Conservation (phyloP, 92 coral and sea anemone genomes). For the Parazoanthus atlanticus region DNA sequence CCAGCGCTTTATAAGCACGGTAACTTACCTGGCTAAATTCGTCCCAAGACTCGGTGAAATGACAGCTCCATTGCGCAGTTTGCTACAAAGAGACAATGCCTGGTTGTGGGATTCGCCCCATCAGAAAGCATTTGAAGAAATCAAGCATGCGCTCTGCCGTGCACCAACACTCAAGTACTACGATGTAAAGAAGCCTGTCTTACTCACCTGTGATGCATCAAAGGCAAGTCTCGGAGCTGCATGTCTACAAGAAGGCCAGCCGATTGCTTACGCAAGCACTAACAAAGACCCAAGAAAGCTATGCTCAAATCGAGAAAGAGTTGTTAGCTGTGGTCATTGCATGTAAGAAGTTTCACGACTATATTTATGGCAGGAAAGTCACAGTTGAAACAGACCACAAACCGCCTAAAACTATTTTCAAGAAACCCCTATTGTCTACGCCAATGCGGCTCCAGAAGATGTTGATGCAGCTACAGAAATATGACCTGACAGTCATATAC, state of each 20-base stretch:
- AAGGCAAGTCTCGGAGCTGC: slow-evolving; percentile 34
- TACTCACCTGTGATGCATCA: slow-evolving; percentile 39
- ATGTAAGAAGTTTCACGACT: slow-evolving; percentile 32
- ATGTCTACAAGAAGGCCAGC: slow-evolving; percentile 43
- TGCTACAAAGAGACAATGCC: not conserved
- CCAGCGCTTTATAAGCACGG: slow-evolving; percentile 11
- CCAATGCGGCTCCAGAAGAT: slow-evolving; percentile 34
- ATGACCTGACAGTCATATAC: slow-evolving; percentile 35
- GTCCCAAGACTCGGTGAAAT: slow-evolving; percentile 36
- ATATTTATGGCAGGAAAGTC: slow-evolving; percentile 32
- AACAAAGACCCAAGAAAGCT: slow-evolving; percentile 32
- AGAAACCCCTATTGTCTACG: slow-evolving; percentile 32
- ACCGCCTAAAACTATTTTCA: slow-evolving; percentile 40
- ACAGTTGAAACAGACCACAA: slow-evolving; percentile 36
- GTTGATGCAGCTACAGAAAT: slow-evolving; percentile 36
- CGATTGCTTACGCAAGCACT: slow-evolving; percentile 37
- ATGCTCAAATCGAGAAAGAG: slow-evolving; percentile 47
- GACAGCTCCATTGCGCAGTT: not conserved
- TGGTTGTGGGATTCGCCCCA: slow-evolving; percentile 29
- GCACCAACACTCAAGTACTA: slow-evolving; percentile 26
- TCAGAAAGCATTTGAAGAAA: slow-evolving; percentile 23
- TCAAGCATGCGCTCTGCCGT: not conserved
- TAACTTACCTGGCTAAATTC: slow-evolving; percentile 10
- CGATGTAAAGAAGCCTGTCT: slow-evolving; percentile 51
- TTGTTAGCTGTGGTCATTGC: slow-evolving; percentile 36